Base-by-base conservation (phyloP, 2,888 invertebrate genomes). In the Volucella inanis region DNA sequence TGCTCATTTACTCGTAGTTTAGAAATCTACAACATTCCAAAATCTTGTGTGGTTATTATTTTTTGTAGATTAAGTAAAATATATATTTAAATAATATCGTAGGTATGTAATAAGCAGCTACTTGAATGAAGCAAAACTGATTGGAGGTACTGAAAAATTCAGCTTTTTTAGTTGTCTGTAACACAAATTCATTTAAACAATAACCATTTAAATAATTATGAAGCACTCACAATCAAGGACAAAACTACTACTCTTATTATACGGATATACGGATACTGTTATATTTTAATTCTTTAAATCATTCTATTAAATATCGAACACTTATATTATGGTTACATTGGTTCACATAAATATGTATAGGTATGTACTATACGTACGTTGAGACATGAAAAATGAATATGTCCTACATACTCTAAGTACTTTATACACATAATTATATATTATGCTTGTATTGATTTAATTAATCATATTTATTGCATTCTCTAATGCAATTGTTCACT, bases 181-280 rank as follows among this genome's bases (percentile, higher is more conserved):
- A 61, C 76, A 61, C 76, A 47, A 77, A 70, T 47, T 61, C 47
- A 43, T 52, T 57, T 79, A 65, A 22, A 22, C 18, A 22, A 22
- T 2, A 22, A 2, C 57, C 47, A 55, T 64, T 71, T 54, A 70
- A 77, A 62, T 57, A 75, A 77, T 54, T 59, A 77, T 22, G 31
- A 31, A 61, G 64, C 62, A 81, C 70, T 81, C 57, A 55, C 54
- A 81, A 81, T 65, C 65, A 82, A 77, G 71, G 81, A 82, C 62
- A 61, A 14, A 64, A 55, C 8, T 31, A 68, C 15, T 65, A 45
- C 31, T 31, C 6, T 0, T 31, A 31, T 31, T 0, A 31, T 31
- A 31, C 22, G 70, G 41, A 43, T 15, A 12, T 81, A 52, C 11
- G 47, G 2, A 45, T 50, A 52, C 18, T 68, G 76, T 31, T 59